Evolutionary conservation across 2,797 vertebrate species (phyloP), one percentile per base, ranked within the genome.

Genomic region (Paguma larvata): DNA sequence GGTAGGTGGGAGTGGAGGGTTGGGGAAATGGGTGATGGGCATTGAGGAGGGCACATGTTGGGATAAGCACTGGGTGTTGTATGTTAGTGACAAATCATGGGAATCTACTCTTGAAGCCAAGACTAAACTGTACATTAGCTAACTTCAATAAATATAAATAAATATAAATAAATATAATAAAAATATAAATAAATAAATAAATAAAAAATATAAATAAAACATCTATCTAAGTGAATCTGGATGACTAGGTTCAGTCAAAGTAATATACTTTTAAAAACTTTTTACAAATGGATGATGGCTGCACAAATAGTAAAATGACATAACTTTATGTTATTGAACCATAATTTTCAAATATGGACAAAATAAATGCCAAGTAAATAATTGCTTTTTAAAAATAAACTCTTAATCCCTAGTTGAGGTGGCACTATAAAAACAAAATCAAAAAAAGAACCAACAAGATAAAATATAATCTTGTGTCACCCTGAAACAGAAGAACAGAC

Each of bases 331-430:
- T 67, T 83, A 75, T 4, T 83, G 38, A 87, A 68, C 14, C 44
- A 86, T 18, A 85, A 91, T 38, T 87, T 68, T 48, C 56, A 82
- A 94, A 94, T 38, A 8, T 77, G 34, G 41, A 84, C 56, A 67
- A 83, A 89, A 77, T 48, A 83, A 85, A 77, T 59, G 46, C 21
- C 77, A 90, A 53, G 68, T 89, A 89, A 88, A 63, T 73, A 16
- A 80, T 48, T 86, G 32, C 18, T 56, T 67, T 32, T 13, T 4
- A 72, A 91, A 72, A 82, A 44, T 72, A 88, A 94, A 73, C 18
- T 25, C 18, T 70, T 63, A 73, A 51, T 53, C 8, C 30, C 44
- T 67, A 44, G 48, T 51, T 87, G 32, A 83, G 41, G 30, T 62
- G 59, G 62, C 12, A 51, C n/a, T 65, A 30, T 68, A 48, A 85